Evolutionary conservation across 2,113 vertebrate genomes (phyloP).

Genomic region (Leucopsar rothschildi): DNA sequence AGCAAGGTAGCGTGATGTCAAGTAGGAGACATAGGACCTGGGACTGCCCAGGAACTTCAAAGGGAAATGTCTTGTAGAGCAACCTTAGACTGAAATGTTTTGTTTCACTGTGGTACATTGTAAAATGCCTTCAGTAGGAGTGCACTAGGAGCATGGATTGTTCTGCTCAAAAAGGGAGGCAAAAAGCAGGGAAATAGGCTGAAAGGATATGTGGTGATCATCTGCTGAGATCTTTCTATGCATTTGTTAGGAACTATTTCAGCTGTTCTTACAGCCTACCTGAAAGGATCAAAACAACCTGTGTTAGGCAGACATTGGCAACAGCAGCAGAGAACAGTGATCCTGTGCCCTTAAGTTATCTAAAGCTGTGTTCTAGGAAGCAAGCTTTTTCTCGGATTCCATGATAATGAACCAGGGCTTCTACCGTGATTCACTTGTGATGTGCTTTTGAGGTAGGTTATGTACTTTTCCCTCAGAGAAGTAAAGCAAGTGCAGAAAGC

Average conservation of each 20-base stretch:
- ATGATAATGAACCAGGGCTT: neutral
- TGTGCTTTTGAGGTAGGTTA: neutral
- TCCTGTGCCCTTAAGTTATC: neutral
- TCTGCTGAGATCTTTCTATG: neutral
- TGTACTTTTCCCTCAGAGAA: neutral
- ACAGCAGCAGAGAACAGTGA: neutral
- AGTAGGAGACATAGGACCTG: neutral
- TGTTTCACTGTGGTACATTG: neutral
- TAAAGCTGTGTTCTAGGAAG: neutral
- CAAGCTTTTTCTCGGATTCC: neutral
- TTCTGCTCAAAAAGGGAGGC: neutral
- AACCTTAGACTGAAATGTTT: neutral
- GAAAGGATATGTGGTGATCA: neutral
- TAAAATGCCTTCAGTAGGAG: neutral
- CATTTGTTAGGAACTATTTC: neutral
- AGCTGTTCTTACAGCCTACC: neutral
- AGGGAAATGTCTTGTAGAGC: neutral
- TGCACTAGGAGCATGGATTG: neutral
- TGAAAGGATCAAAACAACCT: neutral
- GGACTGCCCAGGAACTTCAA: neutral
- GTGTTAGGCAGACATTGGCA: accelerated
- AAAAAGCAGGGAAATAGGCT: neutral
- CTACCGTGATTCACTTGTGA: neutral
- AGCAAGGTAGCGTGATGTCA: neutral
- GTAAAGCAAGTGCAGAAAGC: neutral